These are phyloP conservation scores for Mus caroli DNA, from an alignment of 2,797 vertebrate species.

Conservation along the genomic window DNA sequence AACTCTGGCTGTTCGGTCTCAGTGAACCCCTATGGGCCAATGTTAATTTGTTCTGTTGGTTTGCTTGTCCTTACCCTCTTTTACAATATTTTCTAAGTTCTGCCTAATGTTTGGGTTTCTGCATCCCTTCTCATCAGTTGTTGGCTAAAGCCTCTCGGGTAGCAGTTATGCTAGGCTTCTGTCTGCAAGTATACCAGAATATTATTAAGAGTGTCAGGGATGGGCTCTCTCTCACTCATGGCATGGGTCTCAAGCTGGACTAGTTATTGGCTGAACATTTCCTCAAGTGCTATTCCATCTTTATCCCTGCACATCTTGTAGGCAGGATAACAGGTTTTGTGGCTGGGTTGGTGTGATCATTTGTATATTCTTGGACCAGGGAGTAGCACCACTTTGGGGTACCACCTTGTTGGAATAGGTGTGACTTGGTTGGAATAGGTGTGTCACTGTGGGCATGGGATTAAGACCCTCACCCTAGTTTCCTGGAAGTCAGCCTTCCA, in stretches of 20 bases:
- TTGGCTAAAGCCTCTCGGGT: neutral
- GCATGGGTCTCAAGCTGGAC: neutral
- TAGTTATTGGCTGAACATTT: neutral
- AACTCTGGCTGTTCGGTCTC: neutral
- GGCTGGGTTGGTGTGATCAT: too few relatives aligned
- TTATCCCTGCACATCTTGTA: too few relatives aligned
- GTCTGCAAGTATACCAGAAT: neutral
- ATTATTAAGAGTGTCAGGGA: neutral
- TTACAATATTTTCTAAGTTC: neutral
- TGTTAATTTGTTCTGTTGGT: neutral
- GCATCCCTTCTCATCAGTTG: neutral
- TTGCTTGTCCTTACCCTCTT: neutral
- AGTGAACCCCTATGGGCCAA: neutral
- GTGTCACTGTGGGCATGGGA: too few relatives aligned
- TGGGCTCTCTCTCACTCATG: neutral
- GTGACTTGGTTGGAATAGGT: too few relatives aligned
- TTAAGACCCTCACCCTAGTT: too few relatives aligned
- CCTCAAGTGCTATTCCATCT: neutral
- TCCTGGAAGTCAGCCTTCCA: too few relatives aligned
- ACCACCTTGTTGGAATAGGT: too few relatives aligned
- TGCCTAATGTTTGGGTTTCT: neutral
- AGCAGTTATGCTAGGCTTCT: neutral
- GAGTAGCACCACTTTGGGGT: too few relatives aligned
- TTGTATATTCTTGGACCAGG: too few relatives aligned
- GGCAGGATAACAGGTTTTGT: too few relatives aligned